Evolutionary conservation across 2,797 vertebrate genomes (phyloP).

Genomic region (Gallinago solitaria): DNA sequence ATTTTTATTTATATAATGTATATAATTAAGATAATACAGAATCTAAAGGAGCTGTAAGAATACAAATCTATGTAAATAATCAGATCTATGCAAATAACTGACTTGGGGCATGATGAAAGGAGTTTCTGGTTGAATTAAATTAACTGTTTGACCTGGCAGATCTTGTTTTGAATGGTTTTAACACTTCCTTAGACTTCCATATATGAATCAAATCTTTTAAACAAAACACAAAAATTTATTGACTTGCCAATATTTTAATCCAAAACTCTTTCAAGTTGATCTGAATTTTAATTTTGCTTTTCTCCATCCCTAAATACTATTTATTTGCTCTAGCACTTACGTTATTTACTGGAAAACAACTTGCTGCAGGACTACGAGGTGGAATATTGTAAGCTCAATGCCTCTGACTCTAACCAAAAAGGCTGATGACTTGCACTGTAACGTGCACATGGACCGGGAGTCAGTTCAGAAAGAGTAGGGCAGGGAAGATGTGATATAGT

Average conservation of each 20-base stretch:
- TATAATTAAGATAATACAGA: constrained; percentile 16
- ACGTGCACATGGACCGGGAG: background rate
- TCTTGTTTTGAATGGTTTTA: background rate
- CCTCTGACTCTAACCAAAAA: background rate
- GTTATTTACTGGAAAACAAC: background rate
- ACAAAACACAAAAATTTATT: background rate
- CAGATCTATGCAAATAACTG: constrained; percentile 9
- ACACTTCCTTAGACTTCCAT: background rate
- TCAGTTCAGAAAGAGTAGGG: background rate
- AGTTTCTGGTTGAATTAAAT: background rate
- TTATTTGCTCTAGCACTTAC: background rate
- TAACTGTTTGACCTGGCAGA: background rate
- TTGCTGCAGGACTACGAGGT: background rate
- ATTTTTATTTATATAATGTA: constrained; percentile 8
- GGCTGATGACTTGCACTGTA: background rate
- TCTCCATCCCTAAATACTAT: background rate
- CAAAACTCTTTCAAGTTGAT: background rate
- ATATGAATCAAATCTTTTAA: background rate
- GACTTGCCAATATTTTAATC: background rate
- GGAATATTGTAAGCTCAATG: background rate
- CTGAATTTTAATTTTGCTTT: background rate
- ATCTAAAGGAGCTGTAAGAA: background rate
- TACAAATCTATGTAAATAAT: constrained; percentile 25
- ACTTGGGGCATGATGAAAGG: background rate
- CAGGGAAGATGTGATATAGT: background rate